Percentiles rank a stretch among this genome's conserved stretches.
Conservation (phyloP, 92 coral and sea anemone species). For the Heliopora coerulea region DNA sequence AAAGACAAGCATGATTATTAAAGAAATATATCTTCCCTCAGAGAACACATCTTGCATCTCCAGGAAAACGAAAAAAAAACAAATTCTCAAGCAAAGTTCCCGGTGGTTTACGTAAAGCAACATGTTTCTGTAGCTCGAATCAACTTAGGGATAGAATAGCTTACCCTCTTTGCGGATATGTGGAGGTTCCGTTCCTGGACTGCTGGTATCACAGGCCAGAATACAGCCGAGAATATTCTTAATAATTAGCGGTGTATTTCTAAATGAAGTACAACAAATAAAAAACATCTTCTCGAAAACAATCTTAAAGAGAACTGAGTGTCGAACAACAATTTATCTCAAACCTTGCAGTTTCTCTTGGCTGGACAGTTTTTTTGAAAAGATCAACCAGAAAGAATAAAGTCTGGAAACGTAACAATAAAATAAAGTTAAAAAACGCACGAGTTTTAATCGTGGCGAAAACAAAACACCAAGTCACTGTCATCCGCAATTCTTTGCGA, state of each 20-base stretch:
- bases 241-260: conserved; percentile 67
- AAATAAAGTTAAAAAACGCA: background rate
- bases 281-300: background rate
- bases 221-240: conserved; percentile 69
- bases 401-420: conserved; percentile 58
- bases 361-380: conserved; percentile 65
- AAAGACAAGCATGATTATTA: no score
- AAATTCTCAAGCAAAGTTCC: no score
- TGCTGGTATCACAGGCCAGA: conserved; percentile 72
- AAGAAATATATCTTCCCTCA: no score
- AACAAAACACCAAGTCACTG: no score
- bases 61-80: no score
- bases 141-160: no score
- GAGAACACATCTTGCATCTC: no score
- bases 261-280: conserved; percentile 15
- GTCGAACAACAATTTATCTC: background rate
- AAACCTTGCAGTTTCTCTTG: conserved; percentile 78
- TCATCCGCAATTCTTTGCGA: no score
- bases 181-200: conserved; percentile 76
- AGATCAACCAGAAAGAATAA: conserved; percentile 75
- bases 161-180: conserved; percentile 75
- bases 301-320: background rate
- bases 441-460: no score
- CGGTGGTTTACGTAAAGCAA: no score
- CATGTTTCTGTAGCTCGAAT: no score